phyloP scores from a whole-genome alignment of 2,888 invertebrate genomes.

The Drosophila anomalata region DNA sequence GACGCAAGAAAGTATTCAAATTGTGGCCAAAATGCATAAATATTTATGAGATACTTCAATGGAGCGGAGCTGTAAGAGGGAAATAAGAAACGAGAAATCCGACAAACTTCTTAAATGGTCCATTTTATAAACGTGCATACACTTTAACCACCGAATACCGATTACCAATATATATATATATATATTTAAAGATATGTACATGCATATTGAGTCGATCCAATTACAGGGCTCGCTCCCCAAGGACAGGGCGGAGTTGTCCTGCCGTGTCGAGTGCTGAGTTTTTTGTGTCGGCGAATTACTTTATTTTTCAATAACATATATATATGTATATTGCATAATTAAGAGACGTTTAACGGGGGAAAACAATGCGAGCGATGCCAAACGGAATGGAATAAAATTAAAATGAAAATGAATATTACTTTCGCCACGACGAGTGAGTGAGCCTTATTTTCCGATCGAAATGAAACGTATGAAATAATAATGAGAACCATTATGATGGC shows the following conservation, averaged over 20 bases:
- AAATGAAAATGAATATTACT: conserved; percentile 34
- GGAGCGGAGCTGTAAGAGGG: conserved; percentile 1
- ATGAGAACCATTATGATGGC: conserved; percentile 37
- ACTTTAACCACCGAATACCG: conserved; percentile 74
- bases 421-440: conserved; percentile 9
- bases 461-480: conserved; percentile 28
- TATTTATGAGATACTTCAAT: conserved; percentile 54
- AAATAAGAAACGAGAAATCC: conserved; percentile 12
- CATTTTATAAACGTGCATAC: conserved; percentile 68
- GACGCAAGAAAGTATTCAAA: conserved; percentile 41
- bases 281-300: conserved; percentile 44
- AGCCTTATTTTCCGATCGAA: conserved; percentile 43
- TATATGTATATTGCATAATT: conserved; percentile 42
- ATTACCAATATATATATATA: conserved; percentile 23
- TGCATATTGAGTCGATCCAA: conserved; percentile 33
- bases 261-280: conserved; percentile 18
- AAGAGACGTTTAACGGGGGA: conserved; percentile 34
- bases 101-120: conserved; percentile 69
- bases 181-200: conserved; percentile 3
- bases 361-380: conserved; percentile 3
- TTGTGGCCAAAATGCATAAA: conserved; percentile 44
- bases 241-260: conserved; percentile 14
- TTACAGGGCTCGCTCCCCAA: conserved; percentile 27
- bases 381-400: conserved; percentile 7
- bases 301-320: conserved; percentile 62